Conservation (phyloP, 2,888 invertebrate species). For the Netelia melanura region DNA sequence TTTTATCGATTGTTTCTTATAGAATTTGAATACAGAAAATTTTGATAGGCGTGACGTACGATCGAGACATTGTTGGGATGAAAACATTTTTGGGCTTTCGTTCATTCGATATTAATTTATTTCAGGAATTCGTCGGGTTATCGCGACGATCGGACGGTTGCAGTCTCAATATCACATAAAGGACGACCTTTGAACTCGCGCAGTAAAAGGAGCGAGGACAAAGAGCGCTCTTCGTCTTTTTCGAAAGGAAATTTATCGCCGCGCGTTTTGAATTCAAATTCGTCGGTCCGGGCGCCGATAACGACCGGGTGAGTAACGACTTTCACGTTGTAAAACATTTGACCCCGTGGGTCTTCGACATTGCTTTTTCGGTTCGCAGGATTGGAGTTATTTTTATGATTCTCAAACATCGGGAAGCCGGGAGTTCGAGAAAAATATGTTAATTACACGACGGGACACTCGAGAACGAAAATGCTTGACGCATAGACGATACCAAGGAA, state of each 20-base stretch:
- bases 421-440: constrained; percentile 35
- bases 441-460: constrained; percentile 40
- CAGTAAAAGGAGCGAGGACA: background rate
- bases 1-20: background rate
- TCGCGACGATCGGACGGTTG: constrained; percentile 36
- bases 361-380: constrained; percentile 13
- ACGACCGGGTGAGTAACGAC: constrained; percentile 42
- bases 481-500: background rate
- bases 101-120: constrained; percentile 36
- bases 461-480: background rate
- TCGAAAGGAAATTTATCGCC: constrained; percentile 21
- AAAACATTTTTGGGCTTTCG: background rate
- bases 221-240: constrained; percentile 13
- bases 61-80: background rate
- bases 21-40: background rate
- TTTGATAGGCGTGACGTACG: background rate
- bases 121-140: constrained; percentile 27
- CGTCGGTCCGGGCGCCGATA: constrained; percentile 24
- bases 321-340: constrained; percentile 30
- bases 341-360: constrained; percentile 29
- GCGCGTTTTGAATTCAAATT: constrained; percentile 20
- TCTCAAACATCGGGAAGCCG: background rate
- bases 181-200: constrained; percentile 35
- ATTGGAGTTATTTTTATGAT: constrained; percentile 39
- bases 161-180: constrained; percentile 6